Conservation (phyloP, 2,888 invertebrate species). For the Eupithecia exiguata region DNA sequence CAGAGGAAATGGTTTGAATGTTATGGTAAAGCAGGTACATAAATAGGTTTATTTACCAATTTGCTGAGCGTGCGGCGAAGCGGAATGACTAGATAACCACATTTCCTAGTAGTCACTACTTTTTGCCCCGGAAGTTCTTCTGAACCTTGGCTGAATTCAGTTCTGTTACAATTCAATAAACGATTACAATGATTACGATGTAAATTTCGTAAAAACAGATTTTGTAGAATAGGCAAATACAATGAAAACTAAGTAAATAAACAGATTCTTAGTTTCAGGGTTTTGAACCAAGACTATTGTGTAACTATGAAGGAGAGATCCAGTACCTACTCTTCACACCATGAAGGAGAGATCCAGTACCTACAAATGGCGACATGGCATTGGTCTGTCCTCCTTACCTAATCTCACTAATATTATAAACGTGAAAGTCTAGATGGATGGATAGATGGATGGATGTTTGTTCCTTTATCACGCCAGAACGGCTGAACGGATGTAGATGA, state of each 20-base stretch:
- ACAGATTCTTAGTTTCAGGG: neutral
- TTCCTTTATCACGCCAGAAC: no score
- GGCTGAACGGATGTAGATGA: no score
- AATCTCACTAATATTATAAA: no score
- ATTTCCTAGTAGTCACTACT: conserved; percentile 31
- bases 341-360: neutral
- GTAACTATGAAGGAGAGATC: neutral
- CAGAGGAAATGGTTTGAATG: neutral
- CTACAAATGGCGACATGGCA: neutral
- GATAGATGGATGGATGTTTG: no score
- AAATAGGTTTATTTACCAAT: conserved; percentile 28
- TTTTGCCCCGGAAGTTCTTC: conserved; percentile 30
- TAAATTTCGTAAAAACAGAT: neutral
- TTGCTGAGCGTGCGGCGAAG: conserved; percentile 22
- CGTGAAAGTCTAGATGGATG: no score
- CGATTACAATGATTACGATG: neutral
- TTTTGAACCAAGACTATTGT: neutral
- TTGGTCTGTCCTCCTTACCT: neutral
- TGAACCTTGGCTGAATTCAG: conserved; percentile 3
- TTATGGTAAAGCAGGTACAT: neutral
- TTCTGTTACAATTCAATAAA: neutral
- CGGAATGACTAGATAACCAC: conserved; percentile 24
- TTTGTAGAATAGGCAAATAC: neutral
- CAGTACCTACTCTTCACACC: no score
- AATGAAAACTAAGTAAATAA: neutral